Base-by-base conservation (phyloP, 2,888 invertebrate genomes). In the Panopea generosa region DNA sequence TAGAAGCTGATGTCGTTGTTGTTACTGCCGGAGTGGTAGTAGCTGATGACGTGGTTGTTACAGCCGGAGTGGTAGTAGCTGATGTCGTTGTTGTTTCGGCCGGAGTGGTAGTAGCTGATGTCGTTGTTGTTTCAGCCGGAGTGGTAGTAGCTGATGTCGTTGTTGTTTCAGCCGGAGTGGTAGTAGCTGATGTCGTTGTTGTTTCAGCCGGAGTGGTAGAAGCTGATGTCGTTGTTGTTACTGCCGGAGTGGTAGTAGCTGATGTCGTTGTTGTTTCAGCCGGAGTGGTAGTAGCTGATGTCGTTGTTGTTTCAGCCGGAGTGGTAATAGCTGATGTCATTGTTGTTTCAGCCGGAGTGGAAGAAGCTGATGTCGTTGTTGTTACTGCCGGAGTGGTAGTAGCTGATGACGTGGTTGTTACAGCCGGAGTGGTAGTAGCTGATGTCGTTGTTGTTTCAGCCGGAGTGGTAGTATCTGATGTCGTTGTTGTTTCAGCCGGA, bases 1-100 rank as follows among this genome's bases (percentile, higher is more conserved):
- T 27, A 49, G 61, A 11, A 18, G 29, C 16, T 24, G 61, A 11
- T 61, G 61, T 49, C 14, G 20, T 45, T 22, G 59, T 60, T 22
- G 4, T 16, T 11, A n/a, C 47, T 18, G 61, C 20, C 2, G 47
- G 24, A 16, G 61, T 29, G 18, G 50, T 20, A 9, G 20, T 24
- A n/a, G 43, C 43, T 22, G 59, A 24, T 4, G 40, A 14, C 7
- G 59, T 18, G 18, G 20, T n/a, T 20, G 57, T 38, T 33, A 40
- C 20, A 16, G 22, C 14, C 22, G 43, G 3, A 7, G 59, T 26
- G 24, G 43, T 59, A 22, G 59, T 43, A 4, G 1, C n/a, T 3
- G 24, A 16, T 43, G 43, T 11, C 16, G 24, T 43, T 14, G 45
- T 43, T 59, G 59, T 24, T 16, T 40, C 22, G 18, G 24, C 24